Evolutionary conservation across 2,888 invertebrate species (phyloP).

Genomic region (Nyleta sp.): DNA sequence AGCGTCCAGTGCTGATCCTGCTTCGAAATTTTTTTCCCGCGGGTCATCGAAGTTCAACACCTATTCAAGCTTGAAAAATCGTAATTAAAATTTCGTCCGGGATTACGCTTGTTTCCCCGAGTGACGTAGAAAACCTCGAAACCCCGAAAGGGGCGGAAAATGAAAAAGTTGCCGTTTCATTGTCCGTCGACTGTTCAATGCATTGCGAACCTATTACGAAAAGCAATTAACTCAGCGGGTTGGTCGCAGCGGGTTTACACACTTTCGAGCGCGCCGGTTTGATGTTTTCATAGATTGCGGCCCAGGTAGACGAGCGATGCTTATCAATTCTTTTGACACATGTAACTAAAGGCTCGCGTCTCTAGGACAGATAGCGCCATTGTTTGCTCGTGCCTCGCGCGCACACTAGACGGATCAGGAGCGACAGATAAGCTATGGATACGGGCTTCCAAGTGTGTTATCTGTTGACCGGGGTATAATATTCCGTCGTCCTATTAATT

Average conservation of each 20-base stretch:
- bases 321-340: constrained; percentile 47
- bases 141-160: neutral
- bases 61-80: no score
- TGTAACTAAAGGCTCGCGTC: constrained; percentile 25
- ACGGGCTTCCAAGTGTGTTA: constrained; percentile 3
- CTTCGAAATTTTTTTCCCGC: no score
- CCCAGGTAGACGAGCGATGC: constrained; percentile 27
- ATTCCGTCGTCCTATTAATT: constrained; percentile 7
- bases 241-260: constrained; percentile 30
- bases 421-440: constrained; percentile 24
- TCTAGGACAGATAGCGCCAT: constrained; percentile 12
- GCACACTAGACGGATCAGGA: constrained; percentile 4
- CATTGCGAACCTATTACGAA: constrained; percentile 32
- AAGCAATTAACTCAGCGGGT: constrained; percentile 47
- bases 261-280: constrained; percentile 27
- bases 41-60: no score
- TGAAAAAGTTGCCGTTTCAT: constrained; percentile 31
- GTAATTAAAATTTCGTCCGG: constrained; percentile 23
- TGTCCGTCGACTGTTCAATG: constrained; percentile 5
- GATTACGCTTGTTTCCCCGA: constrained; percentile 17
- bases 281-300: constrained; percentile 36
- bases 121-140: constrained; percentile 24
- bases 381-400: constrained; percentile 8
- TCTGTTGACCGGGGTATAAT: neutral
- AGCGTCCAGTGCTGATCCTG: no score